Conservation (phyloP, 1,140 invertebrate species). For the Neotoxoptera formosana region DNA sequence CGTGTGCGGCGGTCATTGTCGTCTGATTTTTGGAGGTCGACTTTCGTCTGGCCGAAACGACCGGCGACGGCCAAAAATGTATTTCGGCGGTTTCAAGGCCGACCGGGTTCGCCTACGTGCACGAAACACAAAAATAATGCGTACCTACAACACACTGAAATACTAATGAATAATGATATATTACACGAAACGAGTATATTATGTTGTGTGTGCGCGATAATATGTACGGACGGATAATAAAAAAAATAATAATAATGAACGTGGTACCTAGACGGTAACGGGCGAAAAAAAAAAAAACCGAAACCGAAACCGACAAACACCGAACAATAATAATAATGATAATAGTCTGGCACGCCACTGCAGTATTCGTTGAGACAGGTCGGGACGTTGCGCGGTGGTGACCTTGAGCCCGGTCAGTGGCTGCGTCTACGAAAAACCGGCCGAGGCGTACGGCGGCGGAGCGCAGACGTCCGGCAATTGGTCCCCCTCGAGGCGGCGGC, state of each 20-base stretch:
- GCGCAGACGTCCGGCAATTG: constrained; percentile 37
- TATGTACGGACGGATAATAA: neutral
- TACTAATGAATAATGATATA: neutral
- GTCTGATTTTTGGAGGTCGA: constrained; percentile 38
- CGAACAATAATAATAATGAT: constrained; percentile 26
- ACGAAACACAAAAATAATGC: neutral
- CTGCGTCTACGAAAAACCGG: constrained; percentile 56
- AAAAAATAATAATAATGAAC: constrained; percentile 7
- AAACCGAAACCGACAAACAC: neutral
- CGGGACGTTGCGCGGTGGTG: constrained; percentile 46
- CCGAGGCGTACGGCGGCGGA: neutral
- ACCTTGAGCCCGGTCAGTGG: constrained; percentile 58
- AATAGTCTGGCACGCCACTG: constrained; percentile 53
- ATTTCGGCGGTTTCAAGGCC: constrained; percentile 53
- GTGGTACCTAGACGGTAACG: constrained; percentile 43
- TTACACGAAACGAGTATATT: too few relatives aligned
- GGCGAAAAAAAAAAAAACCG: constrained; percentile 24
- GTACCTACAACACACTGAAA: neutral
- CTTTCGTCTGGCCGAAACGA: constrained; percentile 25
- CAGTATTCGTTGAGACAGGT: constrained; percentile 51
- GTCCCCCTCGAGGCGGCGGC: neutral
- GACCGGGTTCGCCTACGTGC: neutral
- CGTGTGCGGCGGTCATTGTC: neutral
- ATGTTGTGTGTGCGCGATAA: neutral
- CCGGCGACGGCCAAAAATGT: constrained; percentile 7